Evolutionary conservation across 1,140 invertebrate species (phyloP).

Genomic region (Drosophila leontia): DNA sequence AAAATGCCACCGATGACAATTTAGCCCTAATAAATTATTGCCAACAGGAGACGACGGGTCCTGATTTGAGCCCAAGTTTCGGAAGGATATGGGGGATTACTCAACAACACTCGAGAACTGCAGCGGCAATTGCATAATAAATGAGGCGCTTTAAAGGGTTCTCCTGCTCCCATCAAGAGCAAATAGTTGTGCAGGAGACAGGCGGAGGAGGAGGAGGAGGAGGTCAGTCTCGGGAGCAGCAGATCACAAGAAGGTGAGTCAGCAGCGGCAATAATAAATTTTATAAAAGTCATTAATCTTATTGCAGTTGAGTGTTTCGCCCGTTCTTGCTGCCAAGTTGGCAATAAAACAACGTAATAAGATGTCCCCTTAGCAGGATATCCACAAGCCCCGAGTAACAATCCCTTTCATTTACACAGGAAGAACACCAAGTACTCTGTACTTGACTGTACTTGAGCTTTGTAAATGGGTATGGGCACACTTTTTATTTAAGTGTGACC

Average conservation of each 20-base stretch:
- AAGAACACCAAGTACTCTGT: neutral
- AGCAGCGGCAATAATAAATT: conserved; percentile 78
- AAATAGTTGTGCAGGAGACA: conserved; percentile 35
- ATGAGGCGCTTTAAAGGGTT: conserved; percentile 63
- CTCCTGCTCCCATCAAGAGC: conserved; percentile 4
- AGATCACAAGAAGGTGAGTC: conserved; percentile 55
- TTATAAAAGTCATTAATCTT: conserved; percentile 83
- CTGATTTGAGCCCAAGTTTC: conserved; percentile 24
- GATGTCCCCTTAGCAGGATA: conserved; percentile 50
- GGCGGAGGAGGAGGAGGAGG: too few relatives aligned
- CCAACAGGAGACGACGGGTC: conserved; percentile 32
- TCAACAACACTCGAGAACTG: conserved; percentile 8
- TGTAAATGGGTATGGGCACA: neutral
- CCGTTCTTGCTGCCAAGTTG: conserved; percentile 56
- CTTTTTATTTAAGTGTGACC: neutral
- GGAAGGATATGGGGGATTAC: neutral
- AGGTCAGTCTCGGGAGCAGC: conserved; percentile 10
- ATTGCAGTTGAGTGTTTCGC: conserved; percentile 54
- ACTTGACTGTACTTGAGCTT: neutral
- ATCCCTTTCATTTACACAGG: neutral
- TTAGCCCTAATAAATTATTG: conserved; percentile 70
- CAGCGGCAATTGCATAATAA: conserved; percentile 77
- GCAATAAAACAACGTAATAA: conserved; percentile 83
- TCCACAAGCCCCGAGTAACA: neutral
- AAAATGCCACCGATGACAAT: conserved; percentile 74